Evolutionary conservation across 2,888 invertebrate genomes (phyloP), one percentile per base, ranked within the genome.

Genomic region (Amphipyra tragopoginis): DNA sequence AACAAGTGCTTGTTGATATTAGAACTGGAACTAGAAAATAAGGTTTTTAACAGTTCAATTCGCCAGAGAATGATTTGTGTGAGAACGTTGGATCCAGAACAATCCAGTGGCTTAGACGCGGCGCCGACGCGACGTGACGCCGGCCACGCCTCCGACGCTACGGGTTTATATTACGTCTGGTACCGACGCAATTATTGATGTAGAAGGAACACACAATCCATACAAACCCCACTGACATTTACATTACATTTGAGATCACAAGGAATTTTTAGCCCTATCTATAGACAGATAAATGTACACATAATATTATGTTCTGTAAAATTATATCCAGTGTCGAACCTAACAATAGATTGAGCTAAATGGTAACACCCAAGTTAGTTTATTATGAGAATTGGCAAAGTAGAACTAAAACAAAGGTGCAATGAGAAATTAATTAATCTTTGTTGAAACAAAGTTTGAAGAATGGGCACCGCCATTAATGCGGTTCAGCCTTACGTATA

Each of bases 51-150:
- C 59, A 65, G 72, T 64, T 72, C 58, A 65, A 77, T 58, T 59
- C 64, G 69, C 76, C 42, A 58, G 65, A 72, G 65, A 75, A 79
- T 80, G 71, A 78, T 77, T 75, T 72, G 57, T 71, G 45, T 63
- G 45, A 38, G 54, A 65, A 74, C 48, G 52, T 51, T 42, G 59
- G 68, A 83, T 86, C 83, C 83, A 86, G 86, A 91, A 89, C 82
- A 87, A 90, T 90, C 85, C 80, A 83, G 86, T 85, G 70, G 83
- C 65, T 83, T 76, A 87, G 86, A 86, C 84, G 82, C 82, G 92
- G 92, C 91, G 92, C 90, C 91, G 90, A 86, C 86, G 87, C 87
- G 92, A 87, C 92, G 89, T 92, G 92, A 91, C 89, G 90, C 84
- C 84, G 79, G 80, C 92, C 92, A 90, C 93, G 92, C 93, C 93